Conservation (phyloP, 2,888 invertebrate genomes). For the Ophion slaviceki region DNA sequence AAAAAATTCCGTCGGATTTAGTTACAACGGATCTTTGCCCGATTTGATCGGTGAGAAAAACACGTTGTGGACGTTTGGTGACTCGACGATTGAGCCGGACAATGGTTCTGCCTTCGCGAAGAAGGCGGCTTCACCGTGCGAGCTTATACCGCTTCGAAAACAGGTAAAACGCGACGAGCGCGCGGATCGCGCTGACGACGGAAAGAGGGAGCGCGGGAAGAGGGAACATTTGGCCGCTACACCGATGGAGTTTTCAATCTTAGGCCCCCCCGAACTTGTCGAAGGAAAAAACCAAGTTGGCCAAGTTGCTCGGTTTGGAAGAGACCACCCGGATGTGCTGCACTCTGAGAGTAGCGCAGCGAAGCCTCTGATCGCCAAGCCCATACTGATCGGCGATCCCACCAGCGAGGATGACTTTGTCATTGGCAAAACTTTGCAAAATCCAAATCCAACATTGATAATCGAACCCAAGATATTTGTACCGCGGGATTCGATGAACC, state of each 20-base stretch:
- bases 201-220: neutral
- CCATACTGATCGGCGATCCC: slow-evolving; percentile 56
- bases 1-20: slow-evolving; percentile 65
- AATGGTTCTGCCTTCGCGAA: neutral
- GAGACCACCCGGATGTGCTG: neutral
- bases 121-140: neutral
- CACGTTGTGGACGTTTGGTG: neutral
- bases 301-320: too few relatives aligned
- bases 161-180: neutral
- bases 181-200: neutral
- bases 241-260: slow-evolving; percentile 57
- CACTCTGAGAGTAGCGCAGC: neutral
- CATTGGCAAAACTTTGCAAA: slow-evolving; percentile 54
- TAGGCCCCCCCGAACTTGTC: slow-evolving; percentile 20
- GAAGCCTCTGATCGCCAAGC: slow-evolving; percentile 42
- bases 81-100: neutral
- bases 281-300: neutral
- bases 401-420: slow-evolving; percentile 48
- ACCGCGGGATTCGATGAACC: slow-evolving; percentile 25
- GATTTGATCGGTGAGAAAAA: slow-evolving; percentile 44
- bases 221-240: slow-evolving; percentile 59
- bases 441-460: slow-evolving; percentile 67
- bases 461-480: slow-evolving; percentile 65
- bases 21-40: slow-evolving; percentile 59
- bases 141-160: neutral